Conservation (phyloP, 2,113 vertebrate species). For the Amazona guildingii region DNA sequence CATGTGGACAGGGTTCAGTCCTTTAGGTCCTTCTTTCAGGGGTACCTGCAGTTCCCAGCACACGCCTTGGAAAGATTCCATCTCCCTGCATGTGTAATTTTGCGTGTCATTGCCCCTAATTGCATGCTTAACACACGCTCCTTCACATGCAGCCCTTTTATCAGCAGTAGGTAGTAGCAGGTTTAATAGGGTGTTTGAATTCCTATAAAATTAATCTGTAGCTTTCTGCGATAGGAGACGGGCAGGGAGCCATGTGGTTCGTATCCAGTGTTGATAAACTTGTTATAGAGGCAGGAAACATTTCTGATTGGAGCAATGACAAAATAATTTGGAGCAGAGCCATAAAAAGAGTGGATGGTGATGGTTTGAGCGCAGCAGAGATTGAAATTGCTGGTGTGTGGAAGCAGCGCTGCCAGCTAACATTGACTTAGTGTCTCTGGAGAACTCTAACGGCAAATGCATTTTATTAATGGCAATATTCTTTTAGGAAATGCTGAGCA, state of each 20-base stretch:
- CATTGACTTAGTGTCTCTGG: constrained; percentile 62
- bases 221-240: constrained; percentile 56
- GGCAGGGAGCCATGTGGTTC: constrained; percentile 68
- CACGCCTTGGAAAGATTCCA: not conserved
- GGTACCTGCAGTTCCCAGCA: not conserved
- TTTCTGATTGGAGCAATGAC: constrained; percentile 64
- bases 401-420: constrained; percentile 63
- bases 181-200: constrained; percentile 73
- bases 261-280: constrained; percentile 68
- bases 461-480: constrained; percentile 67
- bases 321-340: constrained; percentile 60
- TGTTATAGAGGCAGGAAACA: constrained; percentile 63
- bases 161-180: constrained; percentile 61
- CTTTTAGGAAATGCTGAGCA: constrained; percentile 47
- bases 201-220: constrained; percentile 72
- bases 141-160: constrained; percentile 46
- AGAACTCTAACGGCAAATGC: constrained; percentile 63
- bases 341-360: constrained; percentile 58
- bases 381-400: constrained; percentile 70
- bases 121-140: constrained; percentile 33
- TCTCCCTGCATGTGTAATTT: constrained; percentile 45
- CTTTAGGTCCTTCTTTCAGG: not conserved
- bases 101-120: constrained; percentile 60
- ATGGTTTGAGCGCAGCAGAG: constrained; percentile 59
- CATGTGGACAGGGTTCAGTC: rapidly evolving